Evolutionary conservation across 2,113 vertebrate species (phyloP).

Genomic region (Ceyx margarethae): DNA sequence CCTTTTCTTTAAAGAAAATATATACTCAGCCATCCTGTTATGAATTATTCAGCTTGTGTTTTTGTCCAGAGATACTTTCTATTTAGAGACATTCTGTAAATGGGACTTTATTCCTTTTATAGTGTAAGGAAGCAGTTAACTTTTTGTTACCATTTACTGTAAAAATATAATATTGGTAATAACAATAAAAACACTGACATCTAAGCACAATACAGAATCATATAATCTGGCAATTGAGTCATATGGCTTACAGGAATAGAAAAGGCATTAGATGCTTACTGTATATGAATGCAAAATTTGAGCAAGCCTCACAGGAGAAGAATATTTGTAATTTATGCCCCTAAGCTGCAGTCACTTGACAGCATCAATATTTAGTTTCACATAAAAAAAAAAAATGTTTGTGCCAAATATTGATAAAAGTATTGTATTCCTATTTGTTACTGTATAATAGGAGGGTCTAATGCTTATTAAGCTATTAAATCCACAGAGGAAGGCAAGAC

Average conservation of each 20-base stretch:
- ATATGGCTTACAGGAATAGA: slow-evolving; percentile 67
- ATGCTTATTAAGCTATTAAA: slow-evolving; percentile 57
- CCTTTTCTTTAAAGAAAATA: background rate
- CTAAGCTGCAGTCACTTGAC: slow-evolving; percentile 32
- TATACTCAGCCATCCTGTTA: background rate
- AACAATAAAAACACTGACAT: slow-evolving; percentile 61
- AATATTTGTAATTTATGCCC: slow-evolving; percentile 54
- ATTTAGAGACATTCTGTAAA: slow-evolving; percentile 29
- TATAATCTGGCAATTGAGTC: slow-evolving; percentile 56
- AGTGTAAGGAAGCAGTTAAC: slow-evolving; percentile 56
- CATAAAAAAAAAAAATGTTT: slow-evolving; percentile 31
- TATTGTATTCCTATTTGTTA: slow-evolving; percentile 64
- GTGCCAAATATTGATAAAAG: slow-evolving; percentile 65
- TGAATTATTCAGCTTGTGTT: background rate
- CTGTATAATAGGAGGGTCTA: slow-evolving; percentile 1
- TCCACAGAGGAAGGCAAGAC: slow-evolving; percentile 33
- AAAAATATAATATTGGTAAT: slow-evolving; percentile 52
- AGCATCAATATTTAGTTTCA: slow-evolving; percentile 65
- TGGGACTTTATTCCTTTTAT: slow-evolving; percentile 25
- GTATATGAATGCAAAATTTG: slow-evolving; percentile 59
- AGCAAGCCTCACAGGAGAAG: background rate
- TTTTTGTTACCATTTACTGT: slow-evolving; percentile 60
- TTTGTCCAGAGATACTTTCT: slow-evolving; percentile 7
- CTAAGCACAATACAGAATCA: slow-evolving; percentile 37
- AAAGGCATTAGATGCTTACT: slow-evolving; percentile 52